Evolutionary conservation across 2,888 invertebrate genomes (phyloP), one percentile per base, ranked within the genome.

Genomic region (Nycteola revayana): DNA sequence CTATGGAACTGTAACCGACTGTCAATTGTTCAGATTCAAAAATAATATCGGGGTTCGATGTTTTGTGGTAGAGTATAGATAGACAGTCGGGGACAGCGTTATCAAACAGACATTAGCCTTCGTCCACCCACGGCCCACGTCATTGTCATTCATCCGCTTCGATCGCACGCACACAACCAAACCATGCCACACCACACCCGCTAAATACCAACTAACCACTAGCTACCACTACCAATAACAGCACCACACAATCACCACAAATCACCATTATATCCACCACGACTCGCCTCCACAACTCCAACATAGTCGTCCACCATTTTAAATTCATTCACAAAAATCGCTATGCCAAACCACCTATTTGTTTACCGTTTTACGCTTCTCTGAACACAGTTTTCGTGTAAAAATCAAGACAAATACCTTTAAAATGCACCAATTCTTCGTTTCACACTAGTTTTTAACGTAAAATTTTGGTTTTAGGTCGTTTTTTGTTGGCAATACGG

Each of bases 321-420:
- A 86, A 81, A 76, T 86, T 87, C 87, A 88, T 88, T 88, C 87
- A 88, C 87, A 87, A 88, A 85, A 87, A 81, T 82, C 75, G 76
- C 79, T 79, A 69, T 73, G 64, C 63, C 72, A 75, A 52, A 73
- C 50, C 58, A 43, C 62, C 61, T 79, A 79, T 81, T 86, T 85
- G 76, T 86, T 85, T 87, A 87, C 85, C 77, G 75, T 75, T 77
- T 79, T 54, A 63, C 74, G 69, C 75, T 64, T 71, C 56, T 49
- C 52, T 65, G 66, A 65, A 51, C 73, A 64, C 64, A 42, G 23
- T 43, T 32, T 37, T 37, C 34, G 59, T 43, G 44, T 30, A 45
- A 48, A 44, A 60, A 50, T 50, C 17, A 40, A 30, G 56, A 56
- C 52, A 32, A 29, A 34, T 45, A 44, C 52, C 59, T 60, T 60